Percentiles rank a stretch among this genome's conserved stretches.
Conservation (phyloP, 2,797 vertebrate species). For the Semotilus atromaculatus region DNA sequence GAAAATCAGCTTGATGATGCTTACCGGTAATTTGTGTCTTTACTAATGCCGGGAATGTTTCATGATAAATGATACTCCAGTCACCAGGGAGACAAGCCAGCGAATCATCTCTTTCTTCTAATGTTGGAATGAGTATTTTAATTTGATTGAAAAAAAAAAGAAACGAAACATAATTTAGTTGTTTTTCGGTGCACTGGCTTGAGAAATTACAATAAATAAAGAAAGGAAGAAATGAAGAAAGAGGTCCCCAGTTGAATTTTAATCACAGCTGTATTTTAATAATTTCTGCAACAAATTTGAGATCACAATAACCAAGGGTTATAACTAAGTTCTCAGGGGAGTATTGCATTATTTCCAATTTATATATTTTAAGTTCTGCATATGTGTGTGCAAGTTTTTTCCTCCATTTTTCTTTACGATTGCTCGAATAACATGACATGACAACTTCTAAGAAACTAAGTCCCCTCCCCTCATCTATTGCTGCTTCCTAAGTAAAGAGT, state of each 20-base stretch:
- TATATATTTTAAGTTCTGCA: neutral
- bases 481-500: conserved; percentile 32
- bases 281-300: conserved; percentile 50
- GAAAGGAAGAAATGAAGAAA: conserved; percentile 31
- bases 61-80: conserved; percentile 42
- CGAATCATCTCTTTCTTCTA: conserved; percentile 53
- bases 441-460: conserved; percentile 30
- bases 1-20: conserved; percentile 33
- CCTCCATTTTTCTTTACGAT: conserved; percentile 4
- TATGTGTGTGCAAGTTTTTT: neutral
- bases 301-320: conserved; percentile 42
- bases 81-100: conserved; percentile 50
- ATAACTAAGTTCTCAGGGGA: conserved; percentile 24
- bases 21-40: conserved; percentile 49
- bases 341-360: conserved; percentile 15
- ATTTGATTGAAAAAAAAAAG: conserved; percentile 47
- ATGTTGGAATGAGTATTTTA: conserved; percentile 54
- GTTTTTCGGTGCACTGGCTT: conserved; percentile 61
- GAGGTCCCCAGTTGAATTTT: conserved; percentile 57
- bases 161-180: conserved; percentile 57
- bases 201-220: conserved; percentile 59
- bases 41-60: conserved; percentile 36
- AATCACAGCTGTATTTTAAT: conserved; percentile 59
- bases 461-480: neutral
- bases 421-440: conserved; percentile 21